These are phyloP conservation scores for Papilio machaon DNA, from an alignment of 1,140 invertebrate genomes.

Conservation along the genomic window DNA sequence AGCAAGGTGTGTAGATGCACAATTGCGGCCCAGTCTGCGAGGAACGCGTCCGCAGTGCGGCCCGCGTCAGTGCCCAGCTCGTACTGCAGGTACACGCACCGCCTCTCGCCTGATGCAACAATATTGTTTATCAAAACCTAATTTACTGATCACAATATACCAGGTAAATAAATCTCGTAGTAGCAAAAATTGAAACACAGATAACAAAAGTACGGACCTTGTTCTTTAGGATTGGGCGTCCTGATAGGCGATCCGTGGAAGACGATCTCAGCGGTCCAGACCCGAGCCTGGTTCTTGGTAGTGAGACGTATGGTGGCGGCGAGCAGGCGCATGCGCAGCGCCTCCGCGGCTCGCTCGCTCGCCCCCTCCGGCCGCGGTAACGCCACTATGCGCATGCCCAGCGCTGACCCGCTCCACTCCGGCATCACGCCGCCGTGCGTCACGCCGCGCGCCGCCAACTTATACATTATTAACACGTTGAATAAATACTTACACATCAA, in stretches of 20 bases:
- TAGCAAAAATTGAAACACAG: background rate
- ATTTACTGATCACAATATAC: background rate
- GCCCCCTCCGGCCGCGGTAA: conserved; percentile 85
- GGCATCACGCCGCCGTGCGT: conserved; percentile 95
- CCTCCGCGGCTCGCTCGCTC: conserved; percentile 56
- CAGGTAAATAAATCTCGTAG: background rate
- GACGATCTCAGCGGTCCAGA: conserved; percentile 95
- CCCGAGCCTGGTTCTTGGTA: conserved; percentile 84
- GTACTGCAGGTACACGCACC: conserved; percentile 94
- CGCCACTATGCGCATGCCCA: conserved; percentile 91
- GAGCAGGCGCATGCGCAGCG: conserved; percentile 89
- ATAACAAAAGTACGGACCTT: conserved; percentile 81
- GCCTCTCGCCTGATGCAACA: conserved; percentile 84
- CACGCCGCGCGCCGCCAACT: conserved; percentile 90
- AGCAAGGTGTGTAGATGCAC: conserved; percentile 93
- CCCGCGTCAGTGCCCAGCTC: conserved; percentile 91
- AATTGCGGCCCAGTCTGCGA: conserved; percentile 96
- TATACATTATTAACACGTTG: conserved; percentile 2
- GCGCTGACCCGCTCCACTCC: conserved; percentile 93
- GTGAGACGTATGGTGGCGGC: conserved; percentile 93
- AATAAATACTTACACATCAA: too few relatives aligned
- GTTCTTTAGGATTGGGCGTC: conserved; percentile 92
- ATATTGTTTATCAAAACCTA: conserved; percentile 1
- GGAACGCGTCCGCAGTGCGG: conserved; percentile 91
- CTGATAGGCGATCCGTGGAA: conserved; percentile 93